A percentile compares a stretch with the other conserved stretches of the same genome.
Conservation (phyloP, 2,797 vertebrate genomes). For the Tenualosa ilisha region DNA sequence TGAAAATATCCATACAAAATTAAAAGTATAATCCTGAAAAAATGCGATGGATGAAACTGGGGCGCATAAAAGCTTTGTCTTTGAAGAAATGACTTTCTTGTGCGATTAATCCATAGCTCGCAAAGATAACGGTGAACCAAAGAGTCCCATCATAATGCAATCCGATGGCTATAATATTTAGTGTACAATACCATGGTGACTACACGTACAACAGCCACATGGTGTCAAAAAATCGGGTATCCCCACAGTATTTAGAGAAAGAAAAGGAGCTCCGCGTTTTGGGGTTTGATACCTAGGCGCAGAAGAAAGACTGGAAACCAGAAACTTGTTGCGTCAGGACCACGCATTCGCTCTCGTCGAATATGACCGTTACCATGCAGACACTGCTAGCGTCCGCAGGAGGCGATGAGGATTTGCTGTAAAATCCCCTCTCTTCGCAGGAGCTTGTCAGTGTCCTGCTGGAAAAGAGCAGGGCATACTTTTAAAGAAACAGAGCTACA, state of each 20-base stretch:
- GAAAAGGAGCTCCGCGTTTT: constrained; percentile 1
- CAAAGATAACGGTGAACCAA: constrained; percentile 37
- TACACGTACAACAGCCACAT: constrained; percentile 16
- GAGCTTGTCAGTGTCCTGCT: constrained; percentile 34
- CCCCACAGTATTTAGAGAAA: background rate
- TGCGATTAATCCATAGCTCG: constrained; percentile 36
- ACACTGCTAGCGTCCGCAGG: constrained; percentile 34
- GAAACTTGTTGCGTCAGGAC: constrained; percentile 55
- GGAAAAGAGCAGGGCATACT: background rate
- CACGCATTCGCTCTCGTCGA: constrained; percentile 48
- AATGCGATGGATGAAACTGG: background rate
- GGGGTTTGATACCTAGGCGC: background rate
- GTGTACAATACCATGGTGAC: constrained; percentile 27
- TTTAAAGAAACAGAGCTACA: background rate
- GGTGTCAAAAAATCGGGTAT: background rate
- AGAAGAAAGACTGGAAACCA: constrained; percentile 35
- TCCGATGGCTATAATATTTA: constrained; percentile 10
- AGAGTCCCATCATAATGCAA: constrained; percentile 39
- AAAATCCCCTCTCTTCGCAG: constrained; percentile 39
- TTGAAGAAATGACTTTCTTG: constrained; percentile 4
- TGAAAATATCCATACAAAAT: constrained; percentile 53
- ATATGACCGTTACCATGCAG: constrained; percentile 41
- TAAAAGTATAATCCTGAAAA: constrained; percentile 37
- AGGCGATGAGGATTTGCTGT: constrained; percentile 35
- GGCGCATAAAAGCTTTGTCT: constrained; percentile 14